Evolutionary conservation across 1,140 invertebrate genomes (phyloP).

Genomic region (Apocrypta bakeri): DNA sequence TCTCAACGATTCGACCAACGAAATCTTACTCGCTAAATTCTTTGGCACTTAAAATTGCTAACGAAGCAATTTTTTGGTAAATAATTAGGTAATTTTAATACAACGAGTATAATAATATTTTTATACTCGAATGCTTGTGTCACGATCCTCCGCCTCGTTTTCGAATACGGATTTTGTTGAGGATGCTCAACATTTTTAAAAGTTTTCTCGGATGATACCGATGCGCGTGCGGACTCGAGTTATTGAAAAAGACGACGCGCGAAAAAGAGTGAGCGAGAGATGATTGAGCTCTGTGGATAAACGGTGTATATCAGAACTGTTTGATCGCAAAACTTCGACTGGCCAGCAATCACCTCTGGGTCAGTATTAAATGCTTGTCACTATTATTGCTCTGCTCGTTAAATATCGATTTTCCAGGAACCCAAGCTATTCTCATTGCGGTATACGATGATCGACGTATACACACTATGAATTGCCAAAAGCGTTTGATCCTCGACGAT

Average conservation of each 20-base stretch:
- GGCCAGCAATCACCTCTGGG: not conserved
- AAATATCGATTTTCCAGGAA: conserved; percentile 22
- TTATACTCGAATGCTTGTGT: conserved; percentile 26
- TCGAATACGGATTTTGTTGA: not conserved
- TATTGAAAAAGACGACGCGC: not conserved
- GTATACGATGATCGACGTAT: no score
- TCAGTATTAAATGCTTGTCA: not conserved
- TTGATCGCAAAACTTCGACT: conserved; percentile 1
- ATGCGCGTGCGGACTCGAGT: not conserved
- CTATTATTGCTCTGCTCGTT: not conserved
- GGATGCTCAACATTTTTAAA: conserved; percentile 21
- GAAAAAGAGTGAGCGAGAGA: not conserved
- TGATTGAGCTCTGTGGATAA: no score
- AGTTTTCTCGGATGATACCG: not conserved
- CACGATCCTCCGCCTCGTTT: conserved; percentile 37
- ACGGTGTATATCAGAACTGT: not conserved
- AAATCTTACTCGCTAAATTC: not conserved
- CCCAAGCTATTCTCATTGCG: not conserved
- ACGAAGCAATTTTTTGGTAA: conserved; percentile 9
- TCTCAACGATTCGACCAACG: no score
- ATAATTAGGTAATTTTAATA: not conserved
- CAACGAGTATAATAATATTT: conserved; percentile 22
- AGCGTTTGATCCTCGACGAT: no score
- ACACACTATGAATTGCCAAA: not conserved
- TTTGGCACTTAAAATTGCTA: conserved; percentile 4